Conservation (phyloP, 2,113 vertebrate genomes). For the Laticauda laticaudata region DNA sequence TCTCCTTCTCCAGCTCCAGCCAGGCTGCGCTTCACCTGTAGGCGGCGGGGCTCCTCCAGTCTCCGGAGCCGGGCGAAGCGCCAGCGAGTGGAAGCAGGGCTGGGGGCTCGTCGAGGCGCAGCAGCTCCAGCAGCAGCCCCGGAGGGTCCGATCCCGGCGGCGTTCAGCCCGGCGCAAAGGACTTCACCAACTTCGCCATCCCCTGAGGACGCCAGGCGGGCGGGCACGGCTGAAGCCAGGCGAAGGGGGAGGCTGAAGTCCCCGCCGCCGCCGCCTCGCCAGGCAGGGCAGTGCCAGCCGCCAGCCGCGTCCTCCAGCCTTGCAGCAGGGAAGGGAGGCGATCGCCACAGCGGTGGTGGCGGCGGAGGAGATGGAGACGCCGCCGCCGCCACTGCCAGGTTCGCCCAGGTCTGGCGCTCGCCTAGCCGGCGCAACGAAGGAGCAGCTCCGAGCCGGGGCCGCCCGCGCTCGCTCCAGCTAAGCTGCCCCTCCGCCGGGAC, state of each 20-base stretch:
- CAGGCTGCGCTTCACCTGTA: background rate
- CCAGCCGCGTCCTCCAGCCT: background rate
- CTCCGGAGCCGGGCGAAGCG: background rate
- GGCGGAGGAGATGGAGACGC: background rate
- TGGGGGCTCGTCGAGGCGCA: background rate
- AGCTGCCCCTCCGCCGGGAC: background rate
- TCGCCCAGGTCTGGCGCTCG: background rate
- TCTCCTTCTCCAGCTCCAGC: background rate
- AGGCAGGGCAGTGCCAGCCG: background rate
- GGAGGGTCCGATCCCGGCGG: background rate
- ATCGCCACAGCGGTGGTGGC: background rate
- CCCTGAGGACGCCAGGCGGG: background rate
- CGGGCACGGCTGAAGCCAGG: background rate
- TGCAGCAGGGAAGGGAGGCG: background rate
- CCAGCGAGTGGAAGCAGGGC: background rate
- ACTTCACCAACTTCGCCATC: background rate
- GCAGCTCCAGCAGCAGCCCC: background rate
- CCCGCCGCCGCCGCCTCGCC: background rate
- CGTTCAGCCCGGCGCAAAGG: background rate
- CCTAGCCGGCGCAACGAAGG: background rate
- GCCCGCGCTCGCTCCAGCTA: background rate
- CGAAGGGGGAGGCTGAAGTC: background rate
- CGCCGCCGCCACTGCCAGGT: background rate
- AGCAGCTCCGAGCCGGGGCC: background rate
- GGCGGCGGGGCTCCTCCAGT: background rate